These are phyloP conservation scores for Thumatha senex DNA, from an alignment of 2,888 invertebrate species.

Conservation along the genomic window DNA sequence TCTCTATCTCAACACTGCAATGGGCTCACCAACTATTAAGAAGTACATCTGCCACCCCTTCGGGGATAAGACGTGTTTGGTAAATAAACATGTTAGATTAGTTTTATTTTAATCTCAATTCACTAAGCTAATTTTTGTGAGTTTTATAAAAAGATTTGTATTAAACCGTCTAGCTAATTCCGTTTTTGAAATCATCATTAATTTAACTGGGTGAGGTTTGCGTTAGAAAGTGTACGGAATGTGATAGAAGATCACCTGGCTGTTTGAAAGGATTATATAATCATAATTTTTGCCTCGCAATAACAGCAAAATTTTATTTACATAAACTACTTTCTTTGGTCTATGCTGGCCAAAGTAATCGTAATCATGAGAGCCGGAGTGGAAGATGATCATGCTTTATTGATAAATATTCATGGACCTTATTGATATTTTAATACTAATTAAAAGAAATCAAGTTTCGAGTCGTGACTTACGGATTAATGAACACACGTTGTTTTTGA, in stretches of 20 bases:
- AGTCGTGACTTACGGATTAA: not conserved
- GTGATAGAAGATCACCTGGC: conserved; percentile 10
- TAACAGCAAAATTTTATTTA: conserved; percentile 28
- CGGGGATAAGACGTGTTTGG: too few species aligned
- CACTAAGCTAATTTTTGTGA: not conserved
- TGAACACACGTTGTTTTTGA: not conserved
- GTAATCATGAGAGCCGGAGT: not conserved
- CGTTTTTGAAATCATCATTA: conserved; percentile 1
- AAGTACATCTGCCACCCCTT: too few species aligned
- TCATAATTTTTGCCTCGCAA: conserved; percentile 23
- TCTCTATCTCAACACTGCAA: too few species aligned
- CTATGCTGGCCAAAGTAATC: conserved; percentile 16
- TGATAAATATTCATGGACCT: not conserved
- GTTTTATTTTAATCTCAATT: too few species aligned
- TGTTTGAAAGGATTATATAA: conserved; percentile 27
- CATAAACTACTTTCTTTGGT: conserved; percentile 46
- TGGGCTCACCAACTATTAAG: too few species aligned
- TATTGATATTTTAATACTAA: not conserved
- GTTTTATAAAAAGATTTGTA: not conserved
- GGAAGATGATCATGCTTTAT: not conserved
- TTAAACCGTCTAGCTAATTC: not conserved
- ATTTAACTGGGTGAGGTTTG: not conserved
- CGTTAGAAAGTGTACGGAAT: conserved; percentile 28
- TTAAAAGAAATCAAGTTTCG: not conserved
- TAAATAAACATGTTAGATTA: too few species aligned